Evolutionary conservation across 2,113 vertebrate species (phyloP).

Genomic region (Narcine bancroftii): DNA sequence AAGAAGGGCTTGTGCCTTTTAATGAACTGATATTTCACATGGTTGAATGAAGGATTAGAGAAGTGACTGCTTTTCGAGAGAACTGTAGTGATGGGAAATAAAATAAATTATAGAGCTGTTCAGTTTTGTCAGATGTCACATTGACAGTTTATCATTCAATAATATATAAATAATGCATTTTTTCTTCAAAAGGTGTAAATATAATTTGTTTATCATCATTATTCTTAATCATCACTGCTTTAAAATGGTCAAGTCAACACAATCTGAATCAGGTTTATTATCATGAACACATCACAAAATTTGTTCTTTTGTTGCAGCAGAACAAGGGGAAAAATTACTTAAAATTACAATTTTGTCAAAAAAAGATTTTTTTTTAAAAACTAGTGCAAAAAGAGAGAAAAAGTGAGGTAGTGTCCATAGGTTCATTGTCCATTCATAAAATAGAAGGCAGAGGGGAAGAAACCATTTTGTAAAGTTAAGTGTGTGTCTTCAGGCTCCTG

Average conservation of each 20-base stretch:
- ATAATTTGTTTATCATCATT: background rate
- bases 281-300: too few species aligned
- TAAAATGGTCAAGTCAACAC: background rate
- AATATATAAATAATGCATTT: background rate
- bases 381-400: too few species aligned
- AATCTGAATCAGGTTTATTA: too few species aligned
- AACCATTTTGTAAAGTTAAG: too few species aligned
- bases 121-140: background rate
- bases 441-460: too few species aligned
- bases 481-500: too few species aligned
- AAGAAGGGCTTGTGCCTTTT: background rate
- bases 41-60: background rate
- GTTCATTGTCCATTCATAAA: too few species aligned
- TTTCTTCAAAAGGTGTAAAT: background rate
- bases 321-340: too few species aligned
- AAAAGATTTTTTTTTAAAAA: too few species aligned
- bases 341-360: too few species aligned
- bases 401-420: too few species aligned
- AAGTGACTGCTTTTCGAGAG: background rate
- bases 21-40: conserved; percentile 15
- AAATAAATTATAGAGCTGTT: background rate
- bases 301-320: too few species aligned
- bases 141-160: background rate
- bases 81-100: background rate
- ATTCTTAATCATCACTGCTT: background rate